Evolutionary conservation across 2,888 invertebrate genomes (phyloP).

Genomic region (Leptopterna dolabrata): DNA sequence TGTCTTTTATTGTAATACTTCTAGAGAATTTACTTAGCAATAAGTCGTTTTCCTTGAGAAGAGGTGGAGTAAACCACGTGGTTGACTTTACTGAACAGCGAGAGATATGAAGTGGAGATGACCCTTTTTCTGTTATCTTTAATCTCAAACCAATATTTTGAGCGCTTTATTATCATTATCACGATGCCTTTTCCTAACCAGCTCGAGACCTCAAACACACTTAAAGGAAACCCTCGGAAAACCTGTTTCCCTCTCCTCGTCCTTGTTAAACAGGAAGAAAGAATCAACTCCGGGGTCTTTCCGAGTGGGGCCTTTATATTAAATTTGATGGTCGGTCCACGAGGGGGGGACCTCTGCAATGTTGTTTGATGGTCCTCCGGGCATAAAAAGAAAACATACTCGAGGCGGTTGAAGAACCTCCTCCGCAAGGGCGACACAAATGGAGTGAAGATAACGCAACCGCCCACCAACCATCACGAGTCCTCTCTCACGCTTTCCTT

Average conservation of each 20-base stretch:
- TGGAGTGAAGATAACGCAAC: conserved; percentile 51
- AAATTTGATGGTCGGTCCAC: conserved; percentile 13
- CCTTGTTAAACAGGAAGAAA: conserved; percentile 3
- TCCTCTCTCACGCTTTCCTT: neutral
- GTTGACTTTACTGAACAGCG: no score
- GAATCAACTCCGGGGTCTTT: conserved; percentile 17
- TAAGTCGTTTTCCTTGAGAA: no score
- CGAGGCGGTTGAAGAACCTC: conserved; percentile 46
- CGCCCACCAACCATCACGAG: conserved; percentile 6
- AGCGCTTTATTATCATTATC: neutral
- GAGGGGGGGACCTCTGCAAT: conserved; percentile 2
- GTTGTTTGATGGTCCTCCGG: conserved; percentile 51
- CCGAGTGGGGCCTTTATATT: conserved; percentile 44
- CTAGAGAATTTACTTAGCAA: no score
- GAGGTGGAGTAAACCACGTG: no score
- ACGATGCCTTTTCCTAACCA: neutral
- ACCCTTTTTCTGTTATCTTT: no score
- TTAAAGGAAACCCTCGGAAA: neutral
- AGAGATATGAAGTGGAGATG: no score
- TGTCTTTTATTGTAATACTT: no score
- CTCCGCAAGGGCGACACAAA: conserved; percentile 42
- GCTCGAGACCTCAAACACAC: neutral
- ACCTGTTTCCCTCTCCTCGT: neutral
- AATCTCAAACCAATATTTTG: neutral
- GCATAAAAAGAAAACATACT: conserved; percentile 53